A percentile compares a stretch with the other conserved stretches of the same genome.
phyloP scores from a whole-genome alignment of 1,140 invertebrate genomes.

The Bombus superbus region DNA sequence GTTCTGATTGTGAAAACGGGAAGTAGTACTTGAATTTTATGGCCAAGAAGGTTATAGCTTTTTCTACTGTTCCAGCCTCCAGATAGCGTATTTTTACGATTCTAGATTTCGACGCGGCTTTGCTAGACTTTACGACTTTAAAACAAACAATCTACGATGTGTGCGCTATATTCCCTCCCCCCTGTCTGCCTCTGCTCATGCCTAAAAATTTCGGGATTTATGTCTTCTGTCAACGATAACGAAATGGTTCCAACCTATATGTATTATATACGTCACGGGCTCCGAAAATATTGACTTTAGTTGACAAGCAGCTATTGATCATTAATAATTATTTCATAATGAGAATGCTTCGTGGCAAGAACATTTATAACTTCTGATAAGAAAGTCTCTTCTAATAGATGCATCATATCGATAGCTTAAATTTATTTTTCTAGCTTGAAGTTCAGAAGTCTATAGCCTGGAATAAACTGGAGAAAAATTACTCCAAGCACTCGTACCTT shows the following conservation, averaged over 20 bases:
- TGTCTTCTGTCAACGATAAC: background rate
- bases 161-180: background rate
- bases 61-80: background rate
- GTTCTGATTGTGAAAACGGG: too few relatives aligned
- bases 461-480: too few relatives aligned
- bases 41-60: background rate
- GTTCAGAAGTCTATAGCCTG: too few relatives aligned
- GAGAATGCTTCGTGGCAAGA: too few relatives aligned
- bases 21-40: background rate
- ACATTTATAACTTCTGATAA: too few relatives aligned
- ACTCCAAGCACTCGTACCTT: too few relatives aligned
- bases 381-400: too few relatives aligned
- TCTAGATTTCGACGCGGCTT: background rate
- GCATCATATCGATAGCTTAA: too few relatives aligned
- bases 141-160: constrained; percentile 27
- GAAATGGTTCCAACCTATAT: background rate
- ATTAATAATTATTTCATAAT: background rate
- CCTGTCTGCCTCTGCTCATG: too few relatives aligned
- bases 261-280: background rate
- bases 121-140: constrained; percentile 9
- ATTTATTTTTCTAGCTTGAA: too few relatives aligned
- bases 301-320: background rate
- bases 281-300: background rate
- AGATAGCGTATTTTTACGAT: constrained; percentile 18
- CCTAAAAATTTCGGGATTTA: constrained; percentile 19